phyloP scores from a whole-genome alignment of 2,113 vertebrate species.

The Chiloscyllium plagiosum region DNA sequence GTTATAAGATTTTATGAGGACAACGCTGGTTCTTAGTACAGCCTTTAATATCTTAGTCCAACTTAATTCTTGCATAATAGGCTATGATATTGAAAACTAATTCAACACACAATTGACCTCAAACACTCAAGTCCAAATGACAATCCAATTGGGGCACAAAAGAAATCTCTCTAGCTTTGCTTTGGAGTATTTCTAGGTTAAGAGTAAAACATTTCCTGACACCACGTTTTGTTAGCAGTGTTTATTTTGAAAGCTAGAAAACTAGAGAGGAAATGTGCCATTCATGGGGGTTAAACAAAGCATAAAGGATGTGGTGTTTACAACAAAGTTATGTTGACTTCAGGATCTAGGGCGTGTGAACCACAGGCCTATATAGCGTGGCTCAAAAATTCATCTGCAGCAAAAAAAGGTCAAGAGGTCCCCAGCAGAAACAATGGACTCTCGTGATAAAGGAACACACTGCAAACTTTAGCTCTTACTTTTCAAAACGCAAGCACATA shows the following conservation, averaged over 20 bases:
- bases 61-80: not conserved
- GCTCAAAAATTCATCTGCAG: not conserved
- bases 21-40: not conserved
- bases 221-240: not conserved
- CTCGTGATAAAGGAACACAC: not conserved
- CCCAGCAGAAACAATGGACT: not conserved
- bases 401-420: not conserved
- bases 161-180: not conserved
- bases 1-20: not conserved
- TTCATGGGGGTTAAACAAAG: conserved; percentile 6
- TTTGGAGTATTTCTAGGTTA: not conserved
- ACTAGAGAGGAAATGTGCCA: not conserved
- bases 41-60: no score
- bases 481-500: not conserved
- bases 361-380: not conserved
- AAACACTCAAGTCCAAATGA: not conserved
- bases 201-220: not conserved
- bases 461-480: not conserved
- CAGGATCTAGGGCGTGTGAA: not conserved
- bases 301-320: conserved; percentile 20
- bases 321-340: not conserved
- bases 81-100: not conserved
- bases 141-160: not conserved
- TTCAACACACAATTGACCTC: not conserved
- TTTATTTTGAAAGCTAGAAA: not conserved